phyloP scores from a whole-genome alignment of 2,113 vertebrate genomes.

The Cathartes aura region DNA sequence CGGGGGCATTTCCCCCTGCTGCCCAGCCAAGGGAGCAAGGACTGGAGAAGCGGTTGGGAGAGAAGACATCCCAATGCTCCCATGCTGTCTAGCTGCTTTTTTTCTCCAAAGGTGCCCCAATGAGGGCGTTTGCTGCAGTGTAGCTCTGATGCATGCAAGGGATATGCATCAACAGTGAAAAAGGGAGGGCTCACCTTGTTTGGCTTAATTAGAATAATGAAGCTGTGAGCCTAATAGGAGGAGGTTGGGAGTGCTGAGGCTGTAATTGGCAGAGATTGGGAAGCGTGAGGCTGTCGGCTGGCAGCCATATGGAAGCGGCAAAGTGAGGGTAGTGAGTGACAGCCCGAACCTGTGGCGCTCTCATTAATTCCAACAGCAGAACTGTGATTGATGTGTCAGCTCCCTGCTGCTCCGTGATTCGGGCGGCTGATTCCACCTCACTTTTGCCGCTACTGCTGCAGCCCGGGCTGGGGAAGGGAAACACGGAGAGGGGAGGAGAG shows the following conservation, averaged over 20 bases:
- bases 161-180: background rate
- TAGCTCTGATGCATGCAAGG: background rate
- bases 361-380: constrained; percentile 77
- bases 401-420: constrained; percentile 67
- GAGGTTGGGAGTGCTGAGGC: constrained; percentile 63
- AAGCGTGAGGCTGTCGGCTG: constrained; percentile 60
- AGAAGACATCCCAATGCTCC: fast-evolving
- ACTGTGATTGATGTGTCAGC: constrained; percentile 76
- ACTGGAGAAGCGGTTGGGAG: fast-evolving
- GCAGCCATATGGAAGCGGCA: constrained; percentile 76
- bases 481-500: background rate
- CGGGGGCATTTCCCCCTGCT: fast-evolving
- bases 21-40: background rate
- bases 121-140: background rate
- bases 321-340: constrained; percentile 74
- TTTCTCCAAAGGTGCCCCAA: background rate
- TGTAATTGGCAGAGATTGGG: constrained; percentile 72
- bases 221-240: constrained; percentile 64
- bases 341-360: constrained; percentile 71
- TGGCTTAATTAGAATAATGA: constrained; percentile 71
- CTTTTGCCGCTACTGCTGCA: constrained; percentile 36
- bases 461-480: background rate
- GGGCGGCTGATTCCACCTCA: constrained; percentile 41
- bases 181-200: constrained; percentile 45
- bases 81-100: fast-evolving